Base-by-base conservation (phyloP, 1,140 invertebrate genomes). In the Atta colombica region DNA sequence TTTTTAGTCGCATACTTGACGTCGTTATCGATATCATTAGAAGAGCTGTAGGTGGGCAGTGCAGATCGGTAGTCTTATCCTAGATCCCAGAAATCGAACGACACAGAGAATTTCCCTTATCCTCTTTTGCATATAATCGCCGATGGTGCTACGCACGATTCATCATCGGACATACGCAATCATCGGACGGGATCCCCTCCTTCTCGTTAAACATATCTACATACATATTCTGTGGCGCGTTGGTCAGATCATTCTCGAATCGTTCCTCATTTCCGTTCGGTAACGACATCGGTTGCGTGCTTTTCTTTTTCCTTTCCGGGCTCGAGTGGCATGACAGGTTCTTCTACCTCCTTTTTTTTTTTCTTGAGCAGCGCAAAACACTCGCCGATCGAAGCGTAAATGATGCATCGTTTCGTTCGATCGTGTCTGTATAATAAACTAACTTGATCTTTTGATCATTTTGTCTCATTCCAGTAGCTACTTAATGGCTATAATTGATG, bases 21-120 rank as follows among this genome's bases (percentile, higher is more conserved):
- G 74, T 88, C 88, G 86, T 91, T 93, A 93, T 91, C 90, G 88
- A 85, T 91, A 89, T 88, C 82, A 90, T 91, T 91, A 88, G 55
- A 66, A 58, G 60, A 86, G 21, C 80, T 77, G 72, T 88, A 91
- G 90, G 87, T 88, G 90, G 66, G 66, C 39, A 69, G 39, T 68
- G 51, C 69, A 25, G 55, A 18, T 28, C 18, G 58, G 51, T 18
- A 60, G 74, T 53, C 31, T 78, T 25, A 49, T 69, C 66, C 66
- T 69, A 78, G 87, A 90, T 90, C 85, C 86, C 86, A 77, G 78
- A 90, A 82, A 90, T 60, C 82, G 51, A 88, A 71, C 77, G 81
- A 85, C 86, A 69, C 58, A 39, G 68, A 45, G 81, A 85, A 80
- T 80, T 61, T 84, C 88, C 87, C 61, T 90, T 78, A 66, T 31